Percentiles rank a stretch among this genome's conserved stretches.
Evolutionary conservation across 2,797 vertebrate species (phyloP).

Genomic region (Myoxocephalus aenaeus): DNA sequence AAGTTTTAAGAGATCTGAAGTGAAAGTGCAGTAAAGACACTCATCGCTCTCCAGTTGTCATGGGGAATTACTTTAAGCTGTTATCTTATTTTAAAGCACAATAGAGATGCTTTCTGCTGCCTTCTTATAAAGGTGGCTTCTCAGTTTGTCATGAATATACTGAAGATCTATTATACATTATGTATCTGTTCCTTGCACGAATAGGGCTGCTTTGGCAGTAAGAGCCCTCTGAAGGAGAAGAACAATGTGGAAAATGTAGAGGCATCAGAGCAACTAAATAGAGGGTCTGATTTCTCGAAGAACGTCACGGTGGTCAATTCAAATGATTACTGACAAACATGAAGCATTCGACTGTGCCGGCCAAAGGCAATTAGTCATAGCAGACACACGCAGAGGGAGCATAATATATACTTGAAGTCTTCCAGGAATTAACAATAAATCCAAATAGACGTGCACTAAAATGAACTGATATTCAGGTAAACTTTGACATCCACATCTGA

Average conservation of each 20-base stretch:
- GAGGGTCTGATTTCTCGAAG: conserved; percentile 47
- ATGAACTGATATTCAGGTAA: conserved; percentile 40
- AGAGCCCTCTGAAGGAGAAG: conserved; percentile 17
- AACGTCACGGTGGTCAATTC: conserved; percentile 55
- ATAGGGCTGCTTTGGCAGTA: conserved; percentile 20
- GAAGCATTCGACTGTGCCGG: conserved; percentile 38
- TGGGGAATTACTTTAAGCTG: conserved; percentile 49
- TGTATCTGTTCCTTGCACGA: conserved; percentile 25
- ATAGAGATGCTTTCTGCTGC: conserved; percentile 25
- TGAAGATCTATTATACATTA: conserved; percentile 17
- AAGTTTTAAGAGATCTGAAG: conserved; percentile 10
- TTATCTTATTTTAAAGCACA: conserved; percentile 46
- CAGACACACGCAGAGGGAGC: conserved; percentile 50
- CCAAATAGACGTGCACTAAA: conserved; percentile 24
- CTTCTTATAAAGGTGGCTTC: conserved; percentile 27
- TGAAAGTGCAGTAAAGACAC: conserved; percentile 15
- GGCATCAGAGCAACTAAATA: conserved; percentile 39
- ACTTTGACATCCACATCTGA: conserved; percentile 45
- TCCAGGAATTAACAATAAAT: conserved; percentile 46
- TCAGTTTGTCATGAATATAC: conserved; percentile 43
- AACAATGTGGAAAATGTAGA: conserved; percentile 44
- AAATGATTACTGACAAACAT: conserved; percentile 53
- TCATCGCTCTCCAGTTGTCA: conserved; percentile 53
- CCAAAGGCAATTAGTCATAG: conserved; percentile 58
- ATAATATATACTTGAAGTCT: conserved; percentile 25